Conservation (phyloP, 2,113 vertebrate genomes). For the Camelus dromedarius region DNA sequence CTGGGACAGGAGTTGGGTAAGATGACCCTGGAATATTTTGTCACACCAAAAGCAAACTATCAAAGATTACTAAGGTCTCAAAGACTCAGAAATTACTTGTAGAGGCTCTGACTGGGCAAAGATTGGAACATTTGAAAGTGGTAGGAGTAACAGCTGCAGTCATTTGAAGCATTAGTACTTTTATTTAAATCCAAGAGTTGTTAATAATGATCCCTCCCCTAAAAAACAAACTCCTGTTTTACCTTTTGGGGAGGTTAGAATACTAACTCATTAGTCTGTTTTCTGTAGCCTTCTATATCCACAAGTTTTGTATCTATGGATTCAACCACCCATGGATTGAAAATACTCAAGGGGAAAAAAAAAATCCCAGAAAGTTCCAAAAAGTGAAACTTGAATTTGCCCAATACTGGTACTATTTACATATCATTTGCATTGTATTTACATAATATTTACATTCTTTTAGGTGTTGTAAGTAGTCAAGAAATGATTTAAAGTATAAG, state of each 20-base stretch:
- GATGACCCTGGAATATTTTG: background rate
- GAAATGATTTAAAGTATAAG: background rate
- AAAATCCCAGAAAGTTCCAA: background rate
- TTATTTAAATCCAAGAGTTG: slow-evolving; percentile 24
- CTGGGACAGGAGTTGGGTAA: background rate
- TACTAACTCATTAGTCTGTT: background rate
- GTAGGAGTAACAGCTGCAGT: background rate
- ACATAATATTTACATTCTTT: background rate
- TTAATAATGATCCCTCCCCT: background rate
- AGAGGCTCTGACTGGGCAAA: background rate
- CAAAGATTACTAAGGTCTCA: background rate
- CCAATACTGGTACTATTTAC: background rate
- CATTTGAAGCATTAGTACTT: background rate
- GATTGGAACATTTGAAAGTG: background rate
- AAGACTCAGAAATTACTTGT: background rate
- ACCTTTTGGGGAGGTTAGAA: background rate
- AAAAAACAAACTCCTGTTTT: background rate
- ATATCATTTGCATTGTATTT: background rate
- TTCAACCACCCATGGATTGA: background rate
- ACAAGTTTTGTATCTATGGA: background rate
- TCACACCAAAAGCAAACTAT: background rate
- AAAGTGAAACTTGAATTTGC: background rate
- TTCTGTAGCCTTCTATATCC: background rate
- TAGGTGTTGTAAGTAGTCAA: background rate
- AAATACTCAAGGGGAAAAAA: background rate